Evolutionary conservation across 2,888 invertebrate species (phyloP), one percentile per base, ranked within the genome.

Genomic region (Leptopilina myrica): DNA sequence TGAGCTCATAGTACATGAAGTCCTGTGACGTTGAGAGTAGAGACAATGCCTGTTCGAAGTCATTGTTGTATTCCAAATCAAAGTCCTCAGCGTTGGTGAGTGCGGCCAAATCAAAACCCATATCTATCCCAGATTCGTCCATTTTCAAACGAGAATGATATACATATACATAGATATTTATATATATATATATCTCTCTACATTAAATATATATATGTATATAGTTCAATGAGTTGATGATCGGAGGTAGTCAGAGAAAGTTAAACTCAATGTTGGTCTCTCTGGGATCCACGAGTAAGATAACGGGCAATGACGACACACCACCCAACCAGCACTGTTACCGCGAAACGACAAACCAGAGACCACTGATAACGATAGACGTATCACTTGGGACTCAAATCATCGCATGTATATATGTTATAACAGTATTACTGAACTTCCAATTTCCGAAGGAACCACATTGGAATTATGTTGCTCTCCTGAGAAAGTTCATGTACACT

Each of bases 41-140:
- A n/a, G 93, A 92, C 40, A 93, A 91, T 66, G 93, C 92, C 91
- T 94, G 93, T 89, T 94, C 94, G 84, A 93, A 93, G 86, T 94
- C 92, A 84, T 92, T 92, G 90, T 92, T 93, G 88, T 92, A 92
- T 86, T 93, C 93, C 86, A 92, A 93, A 90, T 93, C 93, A 67
- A 85, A 83, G 76, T 86, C 82, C 59, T 84, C 84, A 84, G 80
- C 93, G 84, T 93, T 92, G 84, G 93, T 92, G 85, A 94, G 92
- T 83, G 94, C 93, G 81, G 93, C 93, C 87, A 94, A 93, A 92
- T 94, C 94, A 88, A 94, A 94, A 82, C 93, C 94, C 93, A 94
- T 93, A 88, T 94, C 94, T 86, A 94, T 94, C 84, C 94, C 94
- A 86, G 94, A 94, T 91, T 94, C 94, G 91, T 94, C 94, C 94